Evolutionary conservation across 2,113 vertebrate species (phyloP).

Genomic region (Uria lomvia): DNA sequence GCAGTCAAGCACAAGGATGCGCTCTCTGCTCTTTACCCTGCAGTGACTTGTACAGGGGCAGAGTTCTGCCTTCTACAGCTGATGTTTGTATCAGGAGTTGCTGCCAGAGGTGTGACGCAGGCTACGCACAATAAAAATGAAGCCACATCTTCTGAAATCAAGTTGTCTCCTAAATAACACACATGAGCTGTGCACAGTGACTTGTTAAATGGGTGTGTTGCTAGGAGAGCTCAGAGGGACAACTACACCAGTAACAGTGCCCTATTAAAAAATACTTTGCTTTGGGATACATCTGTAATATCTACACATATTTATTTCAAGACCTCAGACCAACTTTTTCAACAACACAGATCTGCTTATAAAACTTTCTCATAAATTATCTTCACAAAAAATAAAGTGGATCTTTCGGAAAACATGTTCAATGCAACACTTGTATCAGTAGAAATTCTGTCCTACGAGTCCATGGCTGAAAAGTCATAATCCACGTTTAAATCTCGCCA

Average conservation of each 20-base stretch:
- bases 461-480: neutral
- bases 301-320: neutral
- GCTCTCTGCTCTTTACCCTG: neutral
- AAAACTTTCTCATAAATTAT: slow-evolving; percentile 55
- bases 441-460: neutral
- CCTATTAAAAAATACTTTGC: neutral
- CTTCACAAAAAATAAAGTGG: slow-evolving; percentile 54
- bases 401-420: slow-evolving; percentile 5
- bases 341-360: neutral
- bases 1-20: neutral
- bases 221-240: neutral
- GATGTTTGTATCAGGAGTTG: neutral
- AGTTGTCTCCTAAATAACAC: neutral
- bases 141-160: neutral
- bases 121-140: neutral
- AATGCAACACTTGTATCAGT: neutral
- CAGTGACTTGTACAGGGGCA: neutral
- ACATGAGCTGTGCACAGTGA: neutral
- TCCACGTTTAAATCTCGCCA: neutral
- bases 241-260: neutral
- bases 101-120: neutral
- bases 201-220: neutral
- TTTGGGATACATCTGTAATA: neutral
- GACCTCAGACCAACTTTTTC: neutral
- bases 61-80: neutral